Base-by-base conservation (phyloP, 2,888 invertebrate genomes). In the Heteropelma amictum region DNA sequence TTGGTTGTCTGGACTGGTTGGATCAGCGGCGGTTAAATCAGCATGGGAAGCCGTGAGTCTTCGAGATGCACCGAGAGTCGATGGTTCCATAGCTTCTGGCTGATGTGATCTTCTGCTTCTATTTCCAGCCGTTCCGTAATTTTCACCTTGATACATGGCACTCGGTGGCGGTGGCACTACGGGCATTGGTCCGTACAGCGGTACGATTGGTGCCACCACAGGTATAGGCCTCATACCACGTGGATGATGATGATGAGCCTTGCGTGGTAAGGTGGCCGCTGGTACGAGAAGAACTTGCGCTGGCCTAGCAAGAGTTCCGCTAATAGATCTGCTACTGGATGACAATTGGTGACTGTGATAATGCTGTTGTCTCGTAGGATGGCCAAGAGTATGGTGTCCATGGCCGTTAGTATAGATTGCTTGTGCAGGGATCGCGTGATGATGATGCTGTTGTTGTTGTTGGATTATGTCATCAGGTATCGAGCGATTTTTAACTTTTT, bases 91-190 rank as follows among this genome's bases (percentile, higher is more conserved):
- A 51, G 80, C 75, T 40, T 85, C 81, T 47, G 77, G 81, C 75
- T 81, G 78, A 60, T 82, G 83, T 17, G 81, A 83, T 79, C 82
- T 83, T 64, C 87, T 84, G 67, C 87, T 78, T n/a, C 88, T 82
- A 78, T 88, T 90, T 40, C 92, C 91, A 82, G 91, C 90, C 0
- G 91, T 92, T 1, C 92, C 91, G 81, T 92, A 92, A 14, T 85
- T 85, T 23, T 89, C 89, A 0, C 92, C 92, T 0, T 92, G 90
- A 80, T 92, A 92, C 91, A 86, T 92, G 89, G 40, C 92, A 83
- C 90, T 93, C 80, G 92, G 94, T 86, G 93, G 93, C 90, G 81
- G 92, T 89, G 75, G 92, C 89, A 87, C 86, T 0, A 92, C 91
- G 0, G 93, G 93, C 49, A 92, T 82, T 30, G 88, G 87, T 51